Conservation (phyloP, 2,797 vertebrate species). For the Tolypeutes matacus region DNA sequence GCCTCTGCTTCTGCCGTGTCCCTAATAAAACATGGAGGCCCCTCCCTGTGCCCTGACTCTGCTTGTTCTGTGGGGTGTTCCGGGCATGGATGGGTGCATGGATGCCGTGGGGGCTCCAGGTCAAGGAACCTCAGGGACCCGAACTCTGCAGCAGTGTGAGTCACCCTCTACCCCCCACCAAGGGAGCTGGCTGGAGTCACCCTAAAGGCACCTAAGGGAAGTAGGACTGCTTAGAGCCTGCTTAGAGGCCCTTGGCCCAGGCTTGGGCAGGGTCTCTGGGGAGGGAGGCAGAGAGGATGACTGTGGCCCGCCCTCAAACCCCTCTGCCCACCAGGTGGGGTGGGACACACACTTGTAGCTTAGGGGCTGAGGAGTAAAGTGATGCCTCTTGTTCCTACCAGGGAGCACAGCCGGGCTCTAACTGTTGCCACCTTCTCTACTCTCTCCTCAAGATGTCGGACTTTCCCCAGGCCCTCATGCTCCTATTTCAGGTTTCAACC, state of each 20-base stretch:
- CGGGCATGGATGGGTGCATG: neutral
- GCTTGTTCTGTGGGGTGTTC: neutral
- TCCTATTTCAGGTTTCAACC: neutral
- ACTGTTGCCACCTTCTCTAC: neutral
- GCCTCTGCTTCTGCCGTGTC: slow-evolving; percentile 73
- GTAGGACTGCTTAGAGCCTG: neutral
- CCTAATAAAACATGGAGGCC: slow-evolving; percentile 78
- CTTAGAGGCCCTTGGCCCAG: neutral
- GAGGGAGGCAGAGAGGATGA: neutral
- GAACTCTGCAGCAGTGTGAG: neutral
- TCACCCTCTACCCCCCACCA: neutral
- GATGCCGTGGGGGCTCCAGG: neutral
- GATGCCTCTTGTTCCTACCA: neutral
- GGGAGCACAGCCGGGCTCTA: neutral
- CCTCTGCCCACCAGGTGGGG: fast-evolving
- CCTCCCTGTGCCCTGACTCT: neutral
- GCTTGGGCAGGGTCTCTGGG: neutral
- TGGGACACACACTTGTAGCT: neutral
- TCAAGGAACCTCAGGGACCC: neutral
- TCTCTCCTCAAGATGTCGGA: neutral
- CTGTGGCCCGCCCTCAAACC: neutral
- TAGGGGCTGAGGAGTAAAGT: neutral
- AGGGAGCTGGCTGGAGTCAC: neutral
- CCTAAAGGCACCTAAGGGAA: neutral
- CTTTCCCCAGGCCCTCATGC: neutral